These are phyloP conservation scores for Microplitis demolitor DNA, from an alignment of 1,140 invertebrate genomes.

Conservation along the genomic window DNA sequence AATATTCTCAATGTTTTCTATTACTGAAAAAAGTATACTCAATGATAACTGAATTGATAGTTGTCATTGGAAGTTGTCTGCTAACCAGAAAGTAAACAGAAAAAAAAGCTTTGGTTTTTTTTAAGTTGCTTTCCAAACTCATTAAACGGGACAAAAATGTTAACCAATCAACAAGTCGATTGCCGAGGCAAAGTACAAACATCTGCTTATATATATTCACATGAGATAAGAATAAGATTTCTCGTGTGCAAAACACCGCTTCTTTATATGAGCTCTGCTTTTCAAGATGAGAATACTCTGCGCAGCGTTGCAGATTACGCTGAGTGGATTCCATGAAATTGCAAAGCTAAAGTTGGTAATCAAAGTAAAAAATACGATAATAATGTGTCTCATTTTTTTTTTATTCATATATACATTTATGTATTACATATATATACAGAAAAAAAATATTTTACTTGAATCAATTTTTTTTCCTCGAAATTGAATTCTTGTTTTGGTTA, in stretches of 20 bases:
- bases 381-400: background rate
- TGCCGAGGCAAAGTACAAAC: background rate
- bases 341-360: slow-evolving; percentile 21
- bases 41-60: too few relatives aligned
- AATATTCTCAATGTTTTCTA: background rate
- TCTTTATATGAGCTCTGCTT: background rate
- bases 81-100: too few relatives aligned
- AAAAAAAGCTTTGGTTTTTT: background rate
- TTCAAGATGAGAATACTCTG: background rate
- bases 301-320: slow-evolving; percentile 43
- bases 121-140: background rate
- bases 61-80: too few relatives aligned
- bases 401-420: background rate
- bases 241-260: background rate
- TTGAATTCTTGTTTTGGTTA: too few relatives aligned
- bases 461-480: too few relatives aligned
- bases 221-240: slow-evolving; percentile 24
- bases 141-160: background rate
- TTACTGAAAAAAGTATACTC: too few relatives aligned
- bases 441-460: too few relatives aligned
- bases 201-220: background rate
- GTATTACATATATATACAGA: background rate
- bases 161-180: slow-evolving; percentile 12
- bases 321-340: slow-evolving; percentile 52
- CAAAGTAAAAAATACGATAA: background rate